Evolutionary conservation across 2,888 invertebrate species (phyloP), one percentile per base, ranked within the genome.

Genomic region (Gastrophysa polygoni): DNA sequence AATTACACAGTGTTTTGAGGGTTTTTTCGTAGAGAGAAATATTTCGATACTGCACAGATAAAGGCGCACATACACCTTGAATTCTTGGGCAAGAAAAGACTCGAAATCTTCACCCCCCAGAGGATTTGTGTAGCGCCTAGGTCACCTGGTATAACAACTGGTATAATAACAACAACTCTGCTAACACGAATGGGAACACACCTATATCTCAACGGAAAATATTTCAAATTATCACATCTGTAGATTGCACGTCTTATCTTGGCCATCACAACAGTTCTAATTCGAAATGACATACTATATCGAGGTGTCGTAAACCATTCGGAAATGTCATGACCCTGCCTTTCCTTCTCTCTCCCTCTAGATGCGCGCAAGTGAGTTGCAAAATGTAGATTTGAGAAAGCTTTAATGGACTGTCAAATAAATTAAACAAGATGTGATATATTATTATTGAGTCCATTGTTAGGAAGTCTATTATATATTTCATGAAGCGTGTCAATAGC

Each of bases 351-450:
- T 46, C 28, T 49, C 32, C 38, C 11, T 38, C 57, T 8, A 38
- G 17, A 34, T 38, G 54, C 28, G 47, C 44, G 55, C 29, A 57
- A 59, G 56, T 66, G 59, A 54, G 48, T 63, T 47, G 57, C 62
- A 58, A 58, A 60, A 63, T 62, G 58, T 61, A 61, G 66, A 66
- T 63, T 66, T 58, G 56, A 59, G 61, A 63, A 60, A 63, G 55
- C 60, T 63, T 66, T 63, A 63, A 66, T 66, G 58, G 63, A 56
- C 58, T 66, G 63, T 66, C 66, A 66, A 66, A 66, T 66, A 66
- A 66, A 66, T 66, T 63, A 60, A 61, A 34, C 62, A 46, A 29
- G 49, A 57, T 59, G 57, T 59, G 63, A 66, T 63, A 63, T 62
- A 66, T 66, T 66, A 63, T 63, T 66, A 66, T 66, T 63, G 60